phyloP scores from a whole-genome alignment of 2,113 vertebrate genomes.

The Brachypodius melanocephalos region DNA sequence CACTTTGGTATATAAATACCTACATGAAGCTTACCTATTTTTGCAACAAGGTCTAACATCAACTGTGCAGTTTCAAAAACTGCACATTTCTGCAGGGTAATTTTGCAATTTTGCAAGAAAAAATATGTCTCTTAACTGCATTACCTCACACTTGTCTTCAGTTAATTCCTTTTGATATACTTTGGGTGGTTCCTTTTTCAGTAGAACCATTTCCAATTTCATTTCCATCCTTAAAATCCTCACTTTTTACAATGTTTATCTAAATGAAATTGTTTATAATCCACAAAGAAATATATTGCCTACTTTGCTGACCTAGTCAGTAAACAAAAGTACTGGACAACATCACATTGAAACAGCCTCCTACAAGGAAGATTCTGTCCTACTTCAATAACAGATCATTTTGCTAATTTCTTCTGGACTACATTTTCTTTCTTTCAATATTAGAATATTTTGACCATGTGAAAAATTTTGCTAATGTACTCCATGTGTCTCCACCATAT shows the following conservation, averaged over 20 bases:
- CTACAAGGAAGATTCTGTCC: background rate
- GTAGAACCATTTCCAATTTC: background rate
- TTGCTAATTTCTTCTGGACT: background rate
- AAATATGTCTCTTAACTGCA: background rate
- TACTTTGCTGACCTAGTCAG: background rate
- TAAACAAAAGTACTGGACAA: background rate
- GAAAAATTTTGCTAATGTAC: background rate
- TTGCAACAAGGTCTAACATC: background rate
- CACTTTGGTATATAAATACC: background rate
- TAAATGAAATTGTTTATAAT: background rate
- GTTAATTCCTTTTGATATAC: background rate
- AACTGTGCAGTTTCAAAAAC: background rate
- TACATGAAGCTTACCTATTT: background rate
- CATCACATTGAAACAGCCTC: background rate
- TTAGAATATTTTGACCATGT: background rate
- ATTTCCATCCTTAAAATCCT: background rate
- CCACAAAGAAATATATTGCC: background rate
- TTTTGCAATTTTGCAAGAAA: background rate
- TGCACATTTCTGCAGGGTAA: background rate
- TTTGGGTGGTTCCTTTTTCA: background rate
- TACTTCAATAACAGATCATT: background rate
- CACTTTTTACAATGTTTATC: background rate
- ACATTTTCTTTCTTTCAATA: background rate
- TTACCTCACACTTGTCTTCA: background rate
- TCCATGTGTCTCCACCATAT: background rate